Percentiles rank a stretch among this genome's conserved stretches.
phyloP scores from a whole-genome alignment of 2,113 vertebrate genomes.

The Pteruthius melanotis region DNA sequence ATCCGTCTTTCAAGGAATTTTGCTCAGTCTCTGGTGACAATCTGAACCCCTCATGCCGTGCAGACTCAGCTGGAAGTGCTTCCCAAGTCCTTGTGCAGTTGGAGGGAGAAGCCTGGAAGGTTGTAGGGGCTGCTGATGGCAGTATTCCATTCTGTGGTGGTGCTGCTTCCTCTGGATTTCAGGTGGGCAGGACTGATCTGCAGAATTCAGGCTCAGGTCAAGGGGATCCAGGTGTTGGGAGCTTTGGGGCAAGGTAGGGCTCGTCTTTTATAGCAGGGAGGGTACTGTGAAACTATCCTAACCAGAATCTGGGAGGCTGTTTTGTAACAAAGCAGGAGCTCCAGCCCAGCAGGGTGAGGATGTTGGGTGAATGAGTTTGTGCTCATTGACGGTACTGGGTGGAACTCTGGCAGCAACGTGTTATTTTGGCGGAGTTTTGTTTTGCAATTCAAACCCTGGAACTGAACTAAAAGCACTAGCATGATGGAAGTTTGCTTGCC shows the following conservation, averaged over 20 bases:
- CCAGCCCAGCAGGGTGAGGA: not conserved
- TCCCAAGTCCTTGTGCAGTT: not conserved
- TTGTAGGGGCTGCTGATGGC: not conserved
- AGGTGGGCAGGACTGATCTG: not conserved
- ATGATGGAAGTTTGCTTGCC: not conserved
- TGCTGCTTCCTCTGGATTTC: not conserved
- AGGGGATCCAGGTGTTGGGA: not conserved
- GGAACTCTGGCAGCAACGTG: not conserved
- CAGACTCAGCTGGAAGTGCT: not conserved
- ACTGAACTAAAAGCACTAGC: not conserved
- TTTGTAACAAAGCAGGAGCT: not conserved
- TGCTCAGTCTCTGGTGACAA: not conserved
- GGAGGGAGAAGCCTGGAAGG: not conserved
- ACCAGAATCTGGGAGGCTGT: not conserved
- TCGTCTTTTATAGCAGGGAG: not conserved
- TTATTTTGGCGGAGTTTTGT: not conserved
- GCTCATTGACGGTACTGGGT: not conserved
- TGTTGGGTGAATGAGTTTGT: not conserved
- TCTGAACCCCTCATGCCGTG: not conserved
- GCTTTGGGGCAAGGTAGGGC: not conserved
- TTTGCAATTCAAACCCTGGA: constrained; percentile 4
- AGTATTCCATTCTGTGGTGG: not conserved
- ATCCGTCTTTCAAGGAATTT: not conserved
- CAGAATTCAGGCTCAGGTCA: not conserved
- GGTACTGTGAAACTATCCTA: not conserved